phyloP scores from a whole-genome alignment of 2,888 invertebrate genomes.

The Ormyrus thymus region DNA sequence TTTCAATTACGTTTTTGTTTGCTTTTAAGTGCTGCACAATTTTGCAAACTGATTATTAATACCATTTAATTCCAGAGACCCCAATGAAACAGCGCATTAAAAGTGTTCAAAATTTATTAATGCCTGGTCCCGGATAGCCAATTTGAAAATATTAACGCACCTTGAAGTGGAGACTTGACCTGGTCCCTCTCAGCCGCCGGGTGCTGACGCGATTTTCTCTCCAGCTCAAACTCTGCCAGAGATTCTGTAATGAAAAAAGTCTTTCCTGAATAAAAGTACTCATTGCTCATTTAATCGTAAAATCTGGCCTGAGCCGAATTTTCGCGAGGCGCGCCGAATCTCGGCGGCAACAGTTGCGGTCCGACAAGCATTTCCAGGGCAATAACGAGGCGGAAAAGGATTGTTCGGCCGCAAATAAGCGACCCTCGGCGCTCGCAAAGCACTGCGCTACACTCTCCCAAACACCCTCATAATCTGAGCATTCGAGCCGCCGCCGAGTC shows the following conservation, averaged over 20 bases:
- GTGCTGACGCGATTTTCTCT: constrained; percentile 89
- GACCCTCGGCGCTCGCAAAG: constrained; percentile 37
- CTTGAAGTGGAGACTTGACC: constrained; percentile 90
- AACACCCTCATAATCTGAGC: too few species aligned
- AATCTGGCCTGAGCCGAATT: not conserved
- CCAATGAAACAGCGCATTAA: constrained; percentile 12
- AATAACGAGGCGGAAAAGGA: too few species aligned
- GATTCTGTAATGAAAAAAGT: constrained; percentile 82
- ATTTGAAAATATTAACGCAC: constrained; percentile 68
- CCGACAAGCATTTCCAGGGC: too few species aligned
- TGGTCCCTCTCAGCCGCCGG: constrained; percentile 84
- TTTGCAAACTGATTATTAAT: too few species aligned
- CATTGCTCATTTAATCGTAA: not conserved
- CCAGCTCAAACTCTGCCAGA: constrained; percentile 90
- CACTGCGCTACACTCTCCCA: not conserved
- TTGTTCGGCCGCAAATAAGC: not conserved
- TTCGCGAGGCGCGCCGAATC: not conserved
- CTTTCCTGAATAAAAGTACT: constrained; percentile 28
- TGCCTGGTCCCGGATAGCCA: not conserved
- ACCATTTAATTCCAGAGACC: not conserved
- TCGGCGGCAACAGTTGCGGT: too few species aligned
- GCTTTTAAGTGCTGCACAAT: too few species aligned
- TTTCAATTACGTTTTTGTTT: too few species aligned
- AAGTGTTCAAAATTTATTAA: constrained; percentile 10
- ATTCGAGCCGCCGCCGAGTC: not conserved